Percentiles rank a stretch among this genome's conserved stretches.
Conservation (phyloP, 2,797 vertebrate species). For the Chrysocyon brachyurus region DNA sequence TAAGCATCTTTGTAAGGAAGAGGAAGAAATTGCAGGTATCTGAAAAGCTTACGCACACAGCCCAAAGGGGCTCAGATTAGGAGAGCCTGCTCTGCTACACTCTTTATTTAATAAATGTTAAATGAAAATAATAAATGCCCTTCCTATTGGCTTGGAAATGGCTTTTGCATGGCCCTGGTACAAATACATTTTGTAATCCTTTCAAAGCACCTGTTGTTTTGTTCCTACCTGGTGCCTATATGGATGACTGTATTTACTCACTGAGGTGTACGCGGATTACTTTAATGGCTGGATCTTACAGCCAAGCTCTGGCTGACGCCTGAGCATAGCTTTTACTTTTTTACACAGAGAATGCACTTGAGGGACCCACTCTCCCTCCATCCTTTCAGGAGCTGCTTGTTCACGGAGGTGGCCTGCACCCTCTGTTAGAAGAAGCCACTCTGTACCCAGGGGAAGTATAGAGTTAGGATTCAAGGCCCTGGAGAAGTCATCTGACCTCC, state of each 20-base stretch:
- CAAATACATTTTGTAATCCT: conserved; percentile 75
- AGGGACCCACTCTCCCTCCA: neutral
- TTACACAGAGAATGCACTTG: neutral
- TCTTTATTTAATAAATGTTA: conserved; percentile 78
- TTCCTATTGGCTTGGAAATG: conserved; percentile 77
- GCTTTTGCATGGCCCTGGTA: conserved; percentile 64
- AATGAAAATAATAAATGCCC: conserved; percentile 74
- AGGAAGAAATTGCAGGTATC: conserved; percentile 70
- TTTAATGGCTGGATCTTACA: conserved; percentile 52
- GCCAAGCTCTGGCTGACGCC: neutral
- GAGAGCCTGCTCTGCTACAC: conserved; percentile 38
- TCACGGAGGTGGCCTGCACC: neutral
- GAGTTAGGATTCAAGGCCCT: neutral
- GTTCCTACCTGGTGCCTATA: conserved; percentile 13
- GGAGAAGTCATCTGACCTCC: neutral
- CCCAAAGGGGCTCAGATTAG: conserved; percentile 64
- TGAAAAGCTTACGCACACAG: conserved; percentile 58
- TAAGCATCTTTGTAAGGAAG: conserved; percentile 77
- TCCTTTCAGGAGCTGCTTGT: neutral
- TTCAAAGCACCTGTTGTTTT: conserved; percentile 81
- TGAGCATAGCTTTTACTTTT: conserved; percentile 10
- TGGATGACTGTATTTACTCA: conserved; percentile 67
- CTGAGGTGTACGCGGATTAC: conserved; percentile 1
- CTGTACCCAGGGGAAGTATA: neutral
- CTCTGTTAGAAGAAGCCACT: neutral